Evolutionary conservation across 2,797 vertebrate genomes (phyloP), one percentile per base, ranked within the genome.

Genomic region (Pseudopleuronectes americanus): DNA sequence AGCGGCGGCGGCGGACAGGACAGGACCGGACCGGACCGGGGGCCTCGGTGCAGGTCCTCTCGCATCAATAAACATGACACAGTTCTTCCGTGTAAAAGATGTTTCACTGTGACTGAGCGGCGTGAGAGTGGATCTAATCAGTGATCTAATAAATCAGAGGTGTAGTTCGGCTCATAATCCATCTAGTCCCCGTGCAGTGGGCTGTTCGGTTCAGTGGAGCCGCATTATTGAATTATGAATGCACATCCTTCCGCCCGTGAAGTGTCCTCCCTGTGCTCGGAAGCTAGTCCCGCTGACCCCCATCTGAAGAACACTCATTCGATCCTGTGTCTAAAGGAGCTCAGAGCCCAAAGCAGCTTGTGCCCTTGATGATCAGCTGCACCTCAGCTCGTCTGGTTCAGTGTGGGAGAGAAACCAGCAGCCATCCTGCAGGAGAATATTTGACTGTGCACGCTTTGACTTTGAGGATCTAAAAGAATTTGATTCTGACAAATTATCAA

Each of bases 221-320:
- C 36, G 80, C 78, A 52, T 91, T 85, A 92, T 92, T 92, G 57
- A 84, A 92, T 92, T 89, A 92, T 89, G 45, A 63, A 91, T 93
- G 88, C 84, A 81, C 87, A 89, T 90, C 89, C 77, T 84, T 83
- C 82, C 77, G 81, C 68, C 84, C 80, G 58, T 88, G 76, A 86
- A 83, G 85, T 89, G 84, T 81, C 90, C 84, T 75, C 67, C 52
- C 64, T 62, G 26, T n/a, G 23, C 72, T 4, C 49, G 5, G 47
- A 72, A 67, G 31, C 31, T 57, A 48, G 64, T 72, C 65, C 61
- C 68, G 54, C 56, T 71, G 64, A 72, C 57, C 67, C 67, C 49
- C 22, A 4, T 47, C 63, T 48, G 54, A 12, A 19, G 21, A 61
- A 22, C 62, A 47, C 31, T 21, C 48, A 64, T 51, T 57, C 51